These are phyloP conservation scores for Neofelis nebulosa DNA, from an alignment of 2,113 vertebrate species.

Conservation along the genomic window DNA sequence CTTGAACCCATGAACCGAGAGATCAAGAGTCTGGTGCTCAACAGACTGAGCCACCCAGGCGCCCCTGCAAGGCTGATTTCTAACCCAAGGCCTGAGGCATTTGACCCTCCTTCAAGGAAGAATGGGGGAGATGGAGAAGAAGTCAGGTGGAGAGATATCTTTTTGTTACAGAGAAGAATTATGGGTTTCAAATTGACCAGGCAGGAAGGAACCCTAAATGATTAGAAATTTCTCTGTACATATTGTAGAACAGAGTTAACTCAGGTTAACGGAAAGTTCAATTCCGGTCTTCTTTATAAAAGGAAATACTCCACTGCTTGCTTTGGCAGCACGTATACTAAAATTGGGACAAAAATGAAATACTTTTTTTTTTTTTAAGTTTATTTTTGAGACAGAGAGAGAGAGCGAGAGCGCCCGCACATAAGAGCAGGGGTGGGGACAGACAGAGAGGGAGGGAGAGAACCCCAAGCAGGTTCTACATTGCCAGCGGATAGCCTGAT, in stretches of 20 bases:
- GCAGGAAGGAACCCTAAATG: not conserved
- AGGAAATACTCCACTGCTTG: not conserved
- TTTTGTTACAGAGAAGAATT: not conserved
- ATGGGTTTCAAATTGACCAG: not conserved
- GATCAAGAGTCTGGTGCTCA: too few relatives aligned
- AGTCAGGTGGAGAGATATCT: not conserved
- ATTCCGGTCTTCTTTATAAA: not conserved
- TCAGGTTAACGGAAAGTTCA: not conserved
- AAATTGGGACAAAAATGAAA: not conserved
- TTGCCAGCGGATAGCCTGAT: too few relatives aligned
- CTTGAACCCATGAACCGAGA: too few relatives aligned
- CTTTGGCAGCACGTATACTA: not conserved
- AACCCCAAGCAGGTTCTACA: too few relatives aligned
- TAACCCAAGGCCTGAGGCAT: not conserved
- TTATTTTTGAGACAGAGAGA: too few relatives aligned
- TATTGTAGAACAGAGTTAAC: not conserved
- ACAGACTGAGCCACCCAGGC: too few relatives aligned
- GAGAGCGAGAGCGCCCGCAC: too few relatives aligned
- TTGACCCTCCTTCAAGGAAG: not conserved
- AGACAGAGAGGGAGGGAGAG: too few relatives aligned
- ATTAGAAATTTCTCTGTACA: not conserved
- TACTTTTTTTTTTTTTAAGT: not conserved
- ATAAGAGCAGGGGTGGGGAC: too few relatives aligned
- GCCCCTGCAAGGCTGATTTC: not conserved
- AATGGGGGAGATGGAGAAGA: not conserved